Evolutionary conservation across 2,797 vertebrate genomes (phyloP).

Genomic region (Tapirus indicus): DNA sequence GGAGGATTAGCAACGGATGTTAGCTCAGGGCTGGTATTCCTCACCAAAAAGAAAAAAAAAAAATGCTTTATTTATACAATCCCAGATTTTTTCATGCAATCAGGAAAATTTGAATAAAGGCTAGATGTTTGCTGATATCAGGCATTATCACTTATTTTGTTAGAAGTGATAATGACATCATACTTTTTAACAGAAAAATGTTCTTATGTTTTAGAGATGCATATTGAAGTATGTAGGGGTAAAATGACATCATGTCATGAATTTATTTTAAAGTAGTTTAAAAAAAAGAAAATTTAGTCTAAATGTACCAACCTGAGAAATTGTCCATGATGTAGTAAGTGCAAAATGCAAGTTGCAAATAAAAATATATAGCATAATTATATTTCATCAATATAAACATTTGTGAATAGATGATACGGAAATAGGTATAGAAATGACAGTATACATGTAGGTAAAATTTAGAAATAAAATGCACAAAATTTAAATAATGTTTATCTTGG

Average conservation of each 20-base stretch:
- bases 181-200: not conserved
- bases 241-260: not conserved
- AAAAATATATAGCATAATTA: not conserved
- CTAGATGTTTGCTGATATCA: not conserved
- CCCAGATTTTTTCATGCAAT: not conserved
- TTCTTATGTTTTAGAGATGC: not conserved
- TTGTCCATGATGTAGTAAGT: not conserved
- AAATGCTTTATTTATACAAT: not conserved
- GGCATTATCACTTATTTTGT: not conserved
- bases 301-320: not conserved
- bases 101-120: not conserved
- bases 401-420: not conserved
- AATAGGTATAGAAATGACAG: not conserved
- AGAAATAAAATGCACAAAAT: not conserved
- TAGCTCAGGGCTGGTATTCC: too few species aligned
- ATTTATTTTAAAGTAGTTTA: not conserved
- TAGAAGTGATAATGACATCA: not conserved
- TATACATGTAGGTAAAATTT: not conserved
- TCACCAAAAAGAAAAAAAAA: too few species aligned
- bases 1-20: too few species aligned
- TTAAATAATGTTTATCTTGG: not conserved
- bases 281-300: not conserved
- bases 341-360: not conserved
- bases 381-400: not conserved
- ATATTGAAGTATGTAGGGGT: not conserved